A percentile compares a stretch with the other conserved stretches of the same genome.
Evolutionary conservation across 2,797 vertebrate species (phyloP).

Genomic region (Tolypeutes matacus): DNA sequence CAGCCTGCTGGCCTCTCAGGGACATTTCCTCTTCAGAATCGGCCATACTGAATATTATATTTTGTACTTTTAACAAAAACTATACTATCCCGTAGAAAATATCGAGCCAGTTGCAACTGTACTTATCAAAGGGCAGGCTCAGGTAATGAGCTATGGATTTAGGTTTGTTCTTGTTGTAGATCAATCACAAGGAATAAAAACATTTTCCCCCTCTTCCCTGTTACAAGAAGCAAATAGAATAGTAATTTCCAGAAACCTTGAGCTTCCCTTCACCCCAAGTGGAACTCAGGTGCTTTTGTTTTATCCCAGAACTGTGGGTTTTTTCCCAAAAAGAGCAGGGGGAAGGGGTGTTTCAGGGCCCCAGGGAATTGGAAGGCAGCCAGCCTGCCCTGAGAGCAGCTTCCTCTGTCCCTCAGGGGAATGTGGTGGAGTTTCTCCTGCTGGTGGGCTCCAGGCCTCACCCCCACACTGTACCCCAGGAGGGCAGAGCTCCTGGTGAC

Average conservation of each 20-base stretch:
- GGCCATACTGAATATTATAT: neutral
- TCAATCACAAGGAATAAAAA: neutral
- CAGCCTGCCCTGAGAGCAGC: neutral
- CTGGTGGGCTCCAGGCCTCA: too few species aligned
- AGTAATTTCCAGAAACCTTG: neutral
- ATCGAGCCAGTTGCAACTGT: neutral
- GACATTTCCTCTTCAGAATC: neutral
- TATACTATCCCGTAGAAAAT: too few species aligned
- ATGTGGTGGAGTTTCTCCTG: neutral
- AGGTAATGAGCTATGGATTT: neutral
- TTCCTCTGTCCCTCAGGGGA: neutral
- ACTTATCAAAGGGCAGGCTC: neutral
- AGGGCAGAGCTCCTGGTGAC: too few species aligned
- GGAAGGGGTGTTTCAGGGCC: neutral
- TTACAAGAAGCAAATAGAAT: too few species aligned
- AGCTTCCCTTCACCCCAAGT: neutral
- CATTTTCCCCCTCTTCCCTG: neutral
- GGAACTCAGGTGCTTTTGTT: neutral
- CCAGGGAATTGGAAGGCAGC: neutral
- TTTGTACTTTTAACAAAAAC: neutral
- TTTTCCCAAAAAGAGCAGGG: neutral
- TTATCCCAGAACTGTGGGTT: neutral
- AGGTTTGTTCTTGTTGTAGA: neutral
- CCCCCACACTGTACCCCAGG: neutral
- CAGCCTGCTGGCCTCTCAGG: too few species aligned